Conservation (phyloP, 2,113 vertebrate species). For the Grantiella picta region DNA sequence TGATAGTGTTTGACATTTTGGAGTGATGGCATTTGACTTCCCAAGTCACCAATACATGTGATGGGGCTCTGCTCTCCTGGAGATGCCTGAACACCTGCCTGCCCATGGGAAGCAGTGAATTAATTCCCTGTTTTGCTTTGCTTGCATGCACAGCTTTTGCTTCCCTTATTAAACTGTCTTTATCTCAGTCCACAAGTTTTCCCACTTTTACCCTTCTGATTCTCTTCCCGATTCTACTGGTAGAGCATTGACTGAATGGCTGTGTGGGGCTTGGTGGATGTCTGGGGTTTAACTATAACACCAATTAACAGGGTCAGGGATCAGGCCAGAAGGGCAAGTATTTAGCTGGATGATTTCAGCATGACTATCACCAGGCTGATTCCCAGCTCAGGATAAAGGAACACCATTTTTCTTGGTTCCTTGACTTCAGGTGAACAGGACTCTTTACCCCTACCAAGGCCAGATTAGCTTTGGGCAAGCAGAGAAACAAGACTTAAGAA, state of each 20-base stretch:
- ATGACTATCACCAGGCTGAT: background rate
- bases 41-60: background rate
- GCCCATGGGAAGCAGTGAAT: background rate
- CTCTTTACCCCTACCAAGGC: background rate
- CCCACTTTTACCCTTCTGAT: background rate
- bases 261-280: background rate
- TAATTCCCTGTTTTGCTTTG: background rate
- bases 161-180: background rate
- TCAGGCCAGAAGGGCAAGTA: background rate
- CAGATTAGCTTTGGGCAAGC: background rate
- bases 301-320: background rate
- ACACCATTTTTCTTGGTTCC: background rate
- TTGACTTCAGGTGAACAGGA: background rate
- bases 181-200: background rate
- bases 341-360: background rate
- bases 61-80: background rate
- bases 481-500: background rate
- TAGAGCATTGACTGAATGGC: background rate
- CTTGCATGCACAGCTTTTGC: background rate
- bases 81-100: background rate
- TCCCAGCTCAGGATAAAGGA: background rate
- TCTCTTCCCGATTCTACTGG: rapidly evolving
- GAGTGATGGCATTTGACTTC: background rate
- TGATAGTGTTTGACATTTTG: background rate
- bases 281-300: background rate